These are phyloP conservation scores for Morpho deidamia DNA, from an alignment of 2,888 invertebrate species.

Conservation along the genomic window DNA sequence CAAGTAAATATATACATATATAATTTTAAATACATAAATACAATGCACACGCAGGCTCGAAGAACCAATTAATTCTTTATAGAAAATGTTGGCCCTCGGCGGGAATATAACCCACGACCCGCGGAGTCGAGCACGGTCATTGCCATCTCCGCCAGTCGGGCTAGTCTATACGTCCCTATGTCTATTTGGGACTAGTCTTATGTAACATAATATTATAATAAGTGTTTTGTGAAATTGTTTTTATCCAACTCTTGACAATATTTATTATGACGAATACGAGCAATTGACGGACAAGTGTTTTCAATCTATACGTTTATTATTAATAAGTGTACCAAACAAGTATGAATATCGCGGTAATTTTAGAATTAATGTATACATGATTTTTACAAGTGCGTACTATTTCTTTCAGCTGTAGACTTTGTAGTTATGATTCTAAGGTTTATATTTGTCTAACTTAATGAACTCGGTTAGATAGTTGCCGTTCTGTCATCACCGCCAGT, in stretches of 20 bases:
- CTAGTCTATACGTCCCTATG: too few species aligned
- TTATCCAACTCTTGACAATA: not conserved
- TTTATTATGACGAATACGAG: not conserved
- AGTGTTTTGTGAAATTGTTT: not conserved
- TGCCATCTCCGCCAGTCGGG: too few species aligned
- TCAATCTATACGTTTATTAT: not conserved
- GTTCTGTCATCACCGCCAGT: constrained; percentile 16
- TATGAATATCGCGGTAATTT: not conserved
- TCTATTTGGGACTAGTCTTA: too few species aligned
- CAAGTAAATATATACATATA: too few species aligned
- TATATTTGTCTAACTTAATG: not conserved
- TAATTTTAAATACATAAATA: too few species aligned
- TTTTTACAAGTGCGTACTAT: not conserved
- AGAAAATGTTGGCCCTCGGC: too few species aligned
- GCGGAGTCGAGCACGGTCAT: too few species aligned
- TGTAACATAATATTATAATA: too few species aligned
- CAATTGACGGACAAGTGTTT: not conserved
- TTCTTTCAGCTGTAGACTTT: not conserved
- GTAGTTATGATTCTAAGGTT: not conserved
- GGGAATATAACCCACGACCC: too few species aligned
- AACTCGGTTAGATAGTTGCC: not conserved
- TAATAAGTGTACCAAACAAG: not conserved
- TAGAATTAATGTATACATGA: not conserved
- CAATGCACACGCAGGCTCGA: too few species aligned
- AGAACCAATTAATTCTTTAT: too few species aligned